phyloP scores from a whole-genome alignment of 1,140 invertebrate species.

The Pteromalus puparum region DNA sequence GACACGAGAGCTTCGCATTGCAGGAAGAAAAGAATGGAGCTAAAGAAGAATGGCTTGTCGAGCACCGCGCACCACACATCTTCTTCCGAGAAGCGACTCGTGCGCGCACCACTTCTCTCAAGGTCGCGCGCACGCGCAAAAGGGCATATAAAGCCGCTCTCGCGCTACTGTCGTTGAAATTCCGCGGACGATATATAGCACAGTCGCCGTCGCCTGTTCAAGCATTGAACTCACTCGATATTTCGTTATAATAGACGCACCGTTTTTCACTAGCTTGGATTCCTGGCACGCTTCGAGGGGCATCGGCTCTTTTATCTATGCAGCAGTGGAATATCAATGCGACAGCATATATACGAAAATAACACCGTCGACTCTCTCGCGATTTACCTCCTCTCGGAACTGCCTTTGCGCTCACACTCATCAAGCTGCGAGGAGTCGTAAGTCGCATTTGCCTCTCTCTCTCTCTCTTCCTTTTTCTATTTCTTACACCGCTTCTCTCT shows the following conservation, averaged over 20 bases:
- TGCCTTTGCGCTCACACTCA: background rate
- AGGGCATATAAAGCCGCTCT: constrained; percentile 11
- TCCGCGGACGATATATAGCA: background rate
- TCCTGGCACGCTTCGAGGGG: background rate
- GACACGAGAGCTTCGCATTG: background rate
- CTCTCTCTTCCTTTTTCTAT: constrained; percentile 21
- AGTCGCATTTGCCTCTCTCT: constrained; percentile 27
- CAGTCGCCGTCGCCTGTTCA: background rate
- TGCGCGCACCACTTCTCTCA: constrained; percentile 10
- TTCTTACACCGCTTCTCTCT: background rate
- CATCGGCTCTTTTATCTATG: constrained; percentile 18
- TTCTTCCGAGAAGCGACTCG: constrained; percentile 25
- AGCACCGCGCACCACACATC: background rate
- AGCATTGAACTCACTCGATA: constrained; percentile 30
- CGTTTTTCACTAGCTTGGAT: background rate
- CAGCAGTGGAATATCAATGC: constrained; percentile 40
- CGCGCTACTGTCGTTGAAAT: constrained; percentile 19
- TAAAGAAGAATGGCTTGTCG: background rate
- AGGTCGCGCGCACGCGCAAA: constrained; percentile 41
- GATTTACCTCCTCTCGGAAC: constrained; percentile 39
- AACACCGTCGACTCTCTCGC: constrained; percentile 24
- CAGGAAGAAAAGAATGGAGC: background rate
- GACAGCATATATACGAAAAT: constrained; percentile 43
- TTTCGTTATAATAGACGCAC: background rate
- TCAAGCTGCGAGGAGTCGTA: constrained; percentile 10